Evolutionary conservation across 2,797 vertebrate genomes (phyloP).

Genomic region (Chanos chanos): DNA sequence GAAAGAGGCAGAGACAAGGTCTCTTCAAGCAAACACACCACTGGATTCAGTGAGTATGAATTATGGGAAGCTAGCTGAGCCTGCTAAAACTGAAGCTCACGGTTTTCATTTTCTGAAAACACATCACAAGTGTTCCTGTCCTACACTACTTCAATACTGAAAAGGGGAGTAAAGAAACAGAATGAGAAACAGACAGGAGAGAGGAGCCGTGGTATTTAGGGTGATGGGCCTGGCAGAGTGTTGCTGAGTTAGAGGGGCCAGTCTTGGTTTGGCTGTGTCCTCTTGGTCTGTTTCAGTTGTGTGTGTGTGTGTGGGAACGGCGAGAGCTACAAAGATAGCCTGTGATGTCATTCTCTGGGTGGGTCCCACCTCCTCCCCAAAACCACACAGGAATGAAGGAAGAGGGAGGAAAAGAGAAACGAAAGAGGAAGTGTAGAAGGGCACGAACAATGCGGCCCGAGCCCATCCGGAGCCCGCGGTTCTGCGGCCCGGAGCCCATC

Average conservation of each 20-base stretch:
- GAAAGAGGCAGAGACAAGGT: background rate
- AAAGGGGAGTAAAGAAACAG: too few species aligned
- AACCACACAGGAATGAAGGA: conserved; percentile 18
- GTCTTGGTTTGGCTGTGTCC: background rate
- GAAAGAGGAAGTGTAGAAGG: conserved; percentile 24
- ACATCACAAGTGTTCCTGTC: too few species aligned
- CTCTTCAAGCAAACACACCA: background rate
- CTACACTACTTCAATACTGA: too few species aligned
- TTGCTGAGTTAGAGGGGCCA: background rate
- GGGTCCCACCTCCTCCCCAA: conserved; percentile 2
- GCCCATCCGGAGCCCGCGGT: background rate
- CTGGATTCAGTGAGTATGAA: background rate
- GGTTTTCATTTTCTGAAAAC: background rate
- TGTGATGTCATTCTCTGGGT: conserved; percentile 14
- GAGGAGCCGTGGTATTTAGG: background rate
- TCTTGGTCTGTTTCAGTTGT: background rate
- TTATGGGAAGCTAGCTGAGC: background rate
- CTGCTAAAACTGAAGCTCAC: background rate
- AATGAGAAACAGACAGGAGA: too few species aligned
- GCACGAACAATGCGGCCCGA: conserved; percentile 22
- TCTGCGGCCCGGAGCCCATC: background rate
- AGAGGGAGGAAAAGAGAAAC: conserved; percentile 22
- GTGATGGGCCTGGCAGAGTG: background rate
- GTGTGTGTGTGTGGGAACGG: background rate
- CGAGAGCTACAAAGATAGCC: conserved; percentile 6